Evolutionary conservation across 1,140 invertebrate genomes (phyloP), one percentile per base, ranked within the genome.

Genomic region (Drosophila watanabei): DNA sequence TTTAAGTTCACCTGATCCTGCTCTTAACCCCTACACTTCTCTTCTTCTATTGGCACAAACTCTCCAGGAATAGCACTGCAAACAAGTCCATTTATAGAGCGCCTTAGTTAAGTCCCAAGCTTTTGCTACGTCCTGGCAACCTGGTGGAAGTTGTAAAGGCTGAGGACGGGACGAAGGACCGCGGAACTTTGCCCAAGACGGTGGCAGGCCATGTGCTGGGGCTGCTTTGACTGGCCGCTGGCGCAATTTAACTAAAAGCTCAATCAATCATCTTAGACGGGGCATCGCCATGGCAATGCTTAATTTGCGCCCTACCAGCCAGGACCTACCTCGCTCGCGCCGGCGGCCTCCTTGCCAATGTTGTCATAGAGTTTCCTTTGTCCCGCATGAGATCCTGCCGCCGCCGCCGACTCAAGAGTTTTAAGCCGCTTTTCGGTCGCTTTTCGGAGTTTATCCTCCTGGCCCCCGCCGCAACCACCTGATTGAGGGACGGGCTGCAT

Each of bases 231-330:
- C 45, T 79, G 64, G 60, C 68, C 82, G 61, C 48, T 86, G 65
- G 75, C 69, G 70, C 83, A 87, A 87, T 87, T 87, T 87, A 87
- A 82, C 83, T 87, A 82, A 87, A 82, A 87, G 83, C 83, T 86
- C 79, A 87, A 87, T 87, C 83, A 87, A 87, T 87, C 83, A 87
- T 87, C 79, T 69, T 64, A 71, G 79, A 43, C 58, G 30, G 54
- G 59, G 62, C 75, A 63, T 66, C 75, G 64, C 75, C 79, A 79
- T 71, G 76, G 83, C 58, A 76, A 75, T 86, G 60, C 79, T 87
- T 87, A 75, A 85, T 86, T 85, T 60, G 43, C 46, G 35, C 43
- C 43, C 5, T 24, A 14, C 20, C 32, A 33, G 37, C 41, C 43
- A 7, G 18, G 11, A 11, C 28, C 33, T 33, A 14, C 30, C 28